Evolutionary conservation across 2,797 vertebrate genomes (phyloP).

Genomic region (Smutsia temminckii): DNA sequence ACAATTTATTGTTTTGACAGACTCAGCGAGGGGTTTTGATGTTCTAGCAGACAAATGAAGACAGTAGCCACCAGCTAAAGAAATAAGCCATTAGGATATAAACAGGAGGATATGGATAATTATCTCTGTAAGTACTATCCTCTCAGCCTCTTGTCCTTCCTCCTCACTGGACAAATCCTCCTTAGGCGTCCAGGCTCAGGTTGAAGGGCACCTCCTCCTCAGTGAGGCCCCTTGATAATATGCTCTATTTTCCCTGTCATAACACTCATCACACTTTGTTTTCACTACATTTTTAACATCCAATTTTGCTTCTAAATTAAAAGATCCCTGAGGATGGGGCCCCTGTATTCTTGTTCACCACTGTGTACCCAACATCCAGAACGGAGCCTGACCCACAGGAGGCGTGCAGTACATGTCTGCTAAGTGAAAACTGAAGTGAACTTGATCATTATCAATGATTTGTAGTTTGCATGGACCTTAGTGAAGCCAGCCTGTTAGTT

Average conservation of each 20-base stretch:
- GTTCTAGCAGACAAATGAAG: slow-evolving; percentile 14
- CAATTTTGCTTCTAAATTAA: background rate
- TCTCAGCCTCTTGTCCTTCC: background rate
- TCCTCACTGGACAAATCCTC: background rate
- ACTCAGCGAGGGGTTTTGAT: background rate
- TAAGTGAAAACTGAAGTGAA: slow-evolving; percentile 24
- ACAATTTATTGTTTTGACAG: slow-evolving; percentile 14
- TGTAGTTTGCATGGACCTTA: background rate
- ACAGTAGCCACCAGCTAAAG: background rate
- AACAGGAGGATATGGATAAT: background rate
- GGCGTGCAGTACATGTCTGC: background rate
- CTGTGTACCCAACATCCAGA: background rate
- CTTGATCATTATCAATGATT: slow-evolving; percentile 1
- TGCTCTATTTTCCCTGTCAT: background rate
- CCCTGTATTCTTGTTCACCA: background rate
- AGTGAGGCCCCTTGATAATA: background rate
- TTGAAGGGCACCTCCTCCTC: background rate
- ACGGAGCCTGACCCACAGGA: background rate
- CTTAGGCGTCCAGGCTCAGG: background rate
- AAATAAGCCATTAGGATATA: background rate
- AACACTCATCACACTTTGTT: background rate
- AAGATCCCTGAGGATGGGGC: background rate
- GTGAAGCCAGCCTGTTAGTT: background rate
- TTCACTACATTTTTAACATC: background rate
- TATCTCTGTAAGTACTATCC: background rate